Base-by-base conservation (phyloP, 2,113 vertebrate species). In the Gnathonemus longibarbis region DNA sequence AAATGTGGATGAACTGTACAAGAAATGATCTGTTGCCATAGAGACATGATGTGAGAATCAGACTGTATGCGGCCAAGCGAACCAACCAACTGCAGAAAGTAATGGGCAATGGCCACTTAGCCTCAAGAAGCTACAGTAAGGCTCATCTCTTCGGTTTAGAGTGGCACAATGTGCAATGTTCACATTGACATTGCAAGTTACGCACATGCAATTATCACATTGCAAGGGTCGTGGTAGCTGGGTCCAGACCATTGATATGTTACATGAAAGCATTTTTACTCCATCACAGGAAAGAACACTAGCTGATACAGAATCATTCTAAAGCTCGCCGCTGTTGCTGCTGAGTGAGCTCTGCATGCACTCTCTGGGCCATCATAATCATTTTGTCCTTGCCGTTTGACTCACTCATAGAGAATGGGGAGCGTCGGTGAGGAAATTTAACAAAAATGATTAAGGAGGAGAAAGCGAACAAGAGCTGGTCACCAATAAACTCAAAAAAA, bases 21-120 rank as follows among this genome's bases (percentile, higher is more conserved):
- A 95, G 94, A 96, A 97, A 96, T 95, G 93, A 95, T 95, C 91
- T 84, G 97, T 98, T 98, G 95, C 96, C 95, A 97, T 97, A 97
- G 94, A 92, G 35, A 98, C 95, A 77, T 90, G 92, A 93, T 95
- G 89, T 95, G 94, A 93, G 94, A 96, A 95, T 95, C 94, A 93
- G 95, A 94, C 35, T 58, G 74, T 91, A 90, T 91, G 70, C n/a
- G 93, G 95, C 95, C 96, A 96, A 93, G 93, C 96, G 95, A 96
- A 93, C 92, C 66, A 94, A 92, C 89, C 92, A 92, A 94, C 89
- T 93, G 93, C 93, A 94, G 92, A 91, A 91, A 93, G 94, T 94
- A 94, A 93, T 89, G 91, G 93, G 94, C 92, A 91, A 93, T 94
- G 93, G 94, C 94, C 94, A 93, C 96, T 95, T 96, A 96, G 95